Evolutionary conservation across 2,113 vertebrate genomes (phyloP).

Genomic region (Dascyllus trimaculatus): DNA sequence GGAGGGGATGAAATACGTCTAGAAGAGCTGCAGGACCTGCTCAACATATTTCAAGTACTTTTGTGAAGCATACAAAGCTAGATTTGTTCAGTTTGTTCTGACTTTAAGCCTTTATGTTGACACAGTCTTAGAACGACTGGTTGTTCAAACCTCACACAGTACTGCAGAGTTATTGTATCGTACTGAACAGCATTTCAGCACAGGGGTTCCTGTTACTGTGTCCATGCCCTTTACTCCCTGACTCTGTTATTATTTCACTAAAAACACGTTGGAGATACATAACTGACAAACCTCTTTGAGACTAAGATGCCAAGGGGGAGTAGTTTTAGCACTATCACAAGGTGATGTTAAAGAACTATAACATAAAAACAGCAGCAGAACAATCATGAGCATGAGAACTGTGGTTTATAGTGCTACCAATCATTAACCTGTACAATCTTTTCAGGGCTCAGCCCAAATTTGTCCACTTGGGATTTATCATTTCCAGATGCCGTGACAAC

Average conservation of each 20-base stretch:
- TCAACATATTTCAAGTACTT: neutral
- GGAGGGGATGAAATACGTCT: neutral
- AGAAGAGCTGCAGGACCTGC: too few relatives aligned
- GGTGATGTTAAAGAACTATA: neutral
- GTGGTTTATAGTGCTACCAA: slow-evolving; percentile 31
- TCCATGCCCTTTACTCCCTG: neutral
- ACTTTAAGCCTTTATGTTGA: too few relatives aligned
- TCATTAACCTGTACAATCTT: slow-evolving; percentile 68
- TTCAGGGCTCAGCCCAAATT: slow-evolving; percentile 41
- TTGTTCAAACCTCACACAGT: neutral
- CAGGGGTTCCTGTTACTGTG: neutral
- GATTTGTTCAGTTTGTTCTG: too few relatives aligned
- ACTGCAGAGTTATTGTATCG: neutral
- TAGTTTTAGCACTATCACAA: neutral
- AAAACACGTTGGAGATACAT: too few relatives aligned
- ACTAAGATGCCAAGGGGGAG: neutral
- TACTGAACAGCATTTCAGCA: neutral
- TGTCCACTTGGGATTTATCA: slow-evolving; percentile 49
- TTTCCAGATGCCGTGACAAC: slow-evolving; percentile 67
- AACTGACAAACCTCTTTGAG: neutral
- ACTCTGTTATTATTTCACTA: neutral
- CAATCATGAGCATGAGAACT: neutral
- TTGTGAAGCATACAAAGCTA: neutral
- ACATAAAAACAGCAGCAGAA: accelerated
- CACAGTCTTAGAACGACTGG: neutral